Evolutionary conservation across 2,888 invertebrate species (phyloP).

Genomic region (Zygothrica quintamaculata): DNA sequence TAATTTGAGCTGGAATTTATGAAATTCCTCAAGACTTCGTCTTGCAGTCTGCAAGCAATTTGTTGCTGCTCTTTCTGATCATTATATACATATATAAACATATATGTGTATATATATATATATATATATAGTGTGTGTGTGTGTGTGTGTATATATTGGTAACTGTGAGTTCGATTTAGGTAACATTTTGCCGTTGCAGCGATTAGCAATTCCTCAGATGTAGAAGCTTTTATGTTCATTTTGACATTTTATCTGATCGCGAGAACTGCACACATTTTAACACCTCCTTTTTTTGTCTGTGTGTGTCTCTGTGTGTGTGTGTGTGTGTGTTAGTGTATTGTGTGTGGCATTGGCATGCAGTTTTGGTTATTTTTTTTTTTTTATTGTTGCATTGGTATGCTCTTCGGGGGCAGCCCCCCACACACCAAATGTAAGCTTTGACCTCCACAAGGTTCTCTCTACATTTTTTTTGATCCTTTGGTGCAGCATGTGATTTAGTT

Average conservation of each 20-base stretch:
- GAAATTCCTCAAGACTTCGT: conserved; percentile 67
- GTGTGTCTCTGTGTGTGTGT: conserved; percentile 31
- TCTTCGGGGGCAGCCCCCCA: conserved; percentile 17
- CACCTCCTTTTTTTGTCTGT: conserved; percentile 58
- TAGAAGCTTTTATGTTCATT: conserved; percentile 83
- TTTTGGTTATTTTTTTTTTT: conserved; percentile 13
- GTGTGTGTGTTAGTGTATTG: conserved; percentile 21
- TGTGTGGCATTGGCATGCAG: conserved; percentile 51
- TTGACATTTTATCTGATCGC: conserved; percentile 83
- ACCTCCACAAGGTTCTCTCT: too few relatives aligned
- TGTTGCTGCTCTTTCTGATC: conserved; percentile 40
- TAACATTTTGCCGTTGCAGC: conserved; percentile 50
- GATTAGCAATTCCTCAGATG: conserved; percentile 82
- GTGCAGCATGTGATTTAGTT: conserved; percentile 10
- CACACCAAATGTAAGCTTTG: conserved; percentile 9
- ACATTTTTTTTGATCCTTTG: conserved; percentile 1
- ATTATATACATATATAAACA: too few relatives aligned
- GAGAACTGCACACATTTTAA: conserved; percentile 82
- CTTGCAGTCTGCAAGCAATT: conserved; percentile 34
- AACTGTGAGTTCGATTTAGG: too few relatives aligned
- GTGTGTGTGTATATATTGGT: too few relatives aligned
- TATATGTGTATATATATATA: too few relatives aligned
- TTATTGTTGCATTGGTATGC: conserved; percentile 50
- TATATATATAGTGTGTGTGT: too few relatives aligned
- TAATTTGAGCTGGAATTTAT: conserved; percentile 77